Conservation (phyloP, 2,888 invertebrate species). For the Steinernema carpocapsae region DNA sequence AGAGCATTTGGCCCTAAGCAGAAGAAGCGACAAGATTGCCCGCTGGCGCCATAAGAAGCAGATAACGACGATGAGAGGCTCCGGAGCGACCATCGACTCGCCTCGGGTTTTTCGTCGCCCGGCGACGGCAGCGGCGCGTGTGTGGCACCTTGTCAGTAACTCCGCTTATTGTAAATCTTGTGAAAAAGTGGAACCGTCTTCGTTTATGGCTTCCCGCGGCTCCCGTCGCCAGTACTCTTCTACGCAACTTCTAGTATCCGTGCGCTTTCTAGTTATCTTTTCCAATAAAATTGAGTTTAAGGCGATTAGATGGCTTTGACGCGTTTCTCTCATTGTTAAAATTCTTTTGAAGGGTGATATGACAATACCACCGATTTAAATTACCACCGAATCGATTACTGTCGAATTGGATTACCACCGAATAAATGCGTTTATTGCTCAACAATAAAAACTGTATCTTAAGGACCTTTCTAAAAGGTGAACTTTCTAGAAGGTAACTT, state of each 20-base stretch:
- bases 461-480: no score
- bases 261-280: not conserved
- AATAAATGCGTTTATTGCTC: no score
- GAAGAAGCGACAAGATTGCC: not conserved
- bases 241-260: not conserved
- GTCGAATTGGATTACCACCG: no score
- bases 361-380: no score
- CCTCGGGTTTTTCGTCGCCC: not conserved
- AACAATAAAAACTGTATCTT: no score
- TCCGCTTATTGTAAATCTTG: not conserved
- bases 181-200: not conserved
- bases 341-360: no score
- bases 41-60: not conserved
- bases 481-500: no score
- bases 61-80: constrained; percentile 1
- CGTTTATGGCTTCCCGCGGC: constrained; percentile 9
- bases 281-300: not conserved
- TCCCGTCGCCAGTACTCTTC: no score
- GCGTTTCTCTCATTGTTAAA: not conserved
- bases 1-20: no score
- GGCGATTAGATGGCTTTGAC: not conserved
- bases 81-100: not conserved
- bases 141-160: constrained; percentile 9
- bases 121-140: constrained; percentile 22
- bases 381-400: no score